Evolutionary conservation across 1,140 invertebrate species (phyloP).

Genomic region (Ganaspis sp.): DNA sequence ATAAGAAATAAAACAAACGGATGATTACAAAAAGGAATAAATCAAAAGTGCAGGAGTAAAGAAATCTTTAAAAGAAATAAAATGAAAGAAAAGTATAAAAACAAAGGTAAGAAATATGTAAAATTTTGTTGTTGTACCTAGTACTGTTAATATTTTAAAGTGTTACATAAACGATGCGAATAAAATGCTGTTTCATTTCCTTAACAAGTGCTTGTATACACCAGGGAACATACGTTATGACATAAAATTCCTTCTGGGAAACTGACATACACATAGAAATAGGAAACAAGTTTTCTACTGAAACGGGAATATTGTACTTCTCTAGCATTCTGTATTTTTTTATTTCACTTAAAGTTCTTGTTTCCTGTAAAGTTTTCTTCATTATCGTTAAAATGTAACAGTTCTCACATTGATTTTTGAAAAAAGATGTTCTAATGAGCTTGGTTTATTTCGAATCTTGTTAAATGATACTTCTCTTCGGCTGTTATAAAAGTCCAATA

Average conservation of each 20-base stretch:
- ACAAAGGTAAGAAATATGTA: too few species aligned
- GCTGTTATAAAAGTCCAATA: slow-evolving; percentile 18
- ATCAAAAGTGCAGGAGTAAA: too few species aligned
- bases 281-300: not conserved
- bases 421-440: not conserved
- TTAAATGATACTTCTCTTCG: slow-evolving; percentile 15
- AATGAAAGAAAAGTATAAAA: too few species aligned
- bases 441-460: slow-evolving; percentile 15
- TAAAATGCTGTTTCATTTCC: not conserved
- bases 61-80: too few species aligned
- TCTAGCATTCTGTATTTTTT: not conserved
- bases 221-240: not conserved
- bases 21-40: too few species aligned
- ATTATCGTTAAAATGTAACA: slow-evolving; percentile 1
- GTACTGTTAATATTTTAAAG: not conserved
- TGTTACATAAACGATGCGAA: not conserved
- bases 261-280: not conserved
- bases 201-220: not conserved
- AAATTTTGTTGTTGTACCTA: too few species aligned
- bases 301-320: not conserved
- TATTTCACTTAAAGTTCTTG: not conserved
- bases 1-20: too few species aligned
- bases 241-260: not conserved
- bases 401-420: not conserved
- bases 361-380: slow-evolving; percentile 1